A percentile compares a stretch with the other conserved stretches of the same genome.
phyloP scores from a whole-genome alignment of 2,888 invertebrate species.

The Clusia tigrina region DNA sequence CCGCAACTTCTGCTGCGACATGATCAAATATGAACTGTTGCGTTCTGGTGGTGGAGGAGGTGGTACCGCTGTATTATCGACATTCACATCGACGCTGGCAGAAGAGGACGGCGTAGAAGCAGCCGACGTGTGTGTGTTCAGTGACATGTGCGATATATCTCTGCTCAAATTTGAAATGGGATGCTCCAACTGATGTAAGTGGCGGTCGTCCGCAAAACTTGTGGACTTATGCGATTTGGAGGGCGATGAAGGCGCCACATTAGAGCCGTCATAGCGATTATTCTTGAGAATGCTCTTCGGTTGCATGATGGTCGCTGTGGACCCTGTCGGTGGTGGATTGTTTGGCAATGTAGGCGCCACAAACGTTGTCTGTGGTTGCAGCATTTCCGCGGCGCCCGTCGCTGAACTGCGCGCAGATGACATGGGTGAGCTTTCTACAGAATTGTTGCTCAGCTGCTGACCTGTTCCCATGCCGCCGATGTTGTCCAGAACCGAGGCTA shows the following conservation, averaged over 20 bases:
- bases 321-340: slow-evolving; percentile 17
- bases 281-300: slow-evolving; percentile 65
- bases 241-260: slow-evolving; percentile 59
- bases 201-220: slow-evolving; percentile 63
- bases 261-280: slow-evolving; percentile 56
- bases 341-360: slow-evolving; percentile 1
- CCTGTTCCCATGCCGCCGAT: slow-evolving; percentile 13
- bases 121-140: slow-evolving; percentile 28
- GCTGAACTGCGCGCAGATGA: slow-evolving; percentile 39
- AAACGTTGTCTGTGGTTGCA: slow-evolving; percentile 20
- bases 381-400: slow-evolving; percentile 24
- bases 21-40: slow-evolving; percentile 86
- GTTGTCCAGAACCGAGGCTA: slow-evolving; percentile 43
- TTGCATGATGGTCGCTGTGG: slow-evolving; percentile 44
- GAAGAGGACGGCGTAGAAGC: neutral
- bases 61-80: slow-evolving; percentile 39
- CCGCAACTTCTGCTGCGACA: slow-evolving; percentile 70
- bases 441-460: slow-evolving; percentile 20
- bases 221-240: slow-evolving; percentile 63
- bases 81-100: neutral
- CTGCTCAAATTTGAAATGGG: slow-evolving; percentile 56
- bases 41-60: slow-evolving; percentile 86
- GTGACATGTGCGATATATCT: slow-evolving; percentile 53
- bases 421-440: slow-evolving; percentile 54
- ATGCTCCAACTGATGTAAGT: slow-evolving; percentile 52